Evolutionary conservation across 2,113 vertebrate species (phyloP), one percentile per base, ranked within the genome.

Genomic region (Pogonocichla stellata): DNA sequence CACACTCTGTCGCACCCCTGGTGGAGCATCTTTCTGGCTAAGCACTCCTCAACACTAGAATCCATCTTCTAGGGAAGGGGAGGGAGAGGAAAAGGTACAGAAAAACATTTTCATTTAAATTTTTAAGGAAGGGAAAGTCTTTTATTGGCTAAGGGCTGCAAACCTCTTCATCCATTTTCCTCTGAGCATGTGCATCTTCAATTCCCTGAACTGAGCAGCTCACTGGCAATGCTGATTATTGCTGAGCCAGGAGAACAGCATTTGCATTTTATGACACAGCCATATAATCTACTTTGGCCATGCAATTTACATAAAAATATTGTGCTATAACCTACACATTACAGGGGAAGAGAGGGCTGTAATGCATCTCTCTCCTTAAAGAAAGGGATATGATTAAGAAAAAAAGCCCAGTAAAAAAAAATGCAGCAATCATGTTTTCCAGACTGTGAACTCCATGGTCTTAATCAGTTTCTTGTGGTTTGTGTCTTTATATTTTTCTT

Each of bases 181-280:
- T 85, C 60, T 1, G 8, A 34, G 74, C 66, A 33, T 12, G 42
- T 26, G 51, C 54, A 71, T 51, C 38, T 51, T 69, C 38, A 70
- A 4, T 33, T 64, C 64, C 58, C 66, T 66, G 70, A 71, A 38
- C 58, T 13, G 16, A 92, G 24, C 8, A 91, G 48, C 47, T 92
- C 81, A 33, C 71, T 40, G 43, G 47, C n/a, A 94, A 31, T n/a
- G 66, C 33, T 61, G 82, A 45, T 66, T 57, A 53, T 28, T 74
- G 86, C 93, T 94, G 92, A 96, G 78, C 26, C 80, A 89, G 88
- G 66, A 93, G 85, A 94, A 69, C 8, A 61, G 73, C 38, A 66
- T 77, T 87, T 82, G 81, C 45, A 34, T 85, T 95, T 96, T 92
- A 85, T 9, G 5, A 82, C 47, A 70, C 38, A 64, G 65, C 6